phyloP scores from a whole-genome alignment of 2,113 vertebrate species.

The Seriola aureovittata region DNA sequence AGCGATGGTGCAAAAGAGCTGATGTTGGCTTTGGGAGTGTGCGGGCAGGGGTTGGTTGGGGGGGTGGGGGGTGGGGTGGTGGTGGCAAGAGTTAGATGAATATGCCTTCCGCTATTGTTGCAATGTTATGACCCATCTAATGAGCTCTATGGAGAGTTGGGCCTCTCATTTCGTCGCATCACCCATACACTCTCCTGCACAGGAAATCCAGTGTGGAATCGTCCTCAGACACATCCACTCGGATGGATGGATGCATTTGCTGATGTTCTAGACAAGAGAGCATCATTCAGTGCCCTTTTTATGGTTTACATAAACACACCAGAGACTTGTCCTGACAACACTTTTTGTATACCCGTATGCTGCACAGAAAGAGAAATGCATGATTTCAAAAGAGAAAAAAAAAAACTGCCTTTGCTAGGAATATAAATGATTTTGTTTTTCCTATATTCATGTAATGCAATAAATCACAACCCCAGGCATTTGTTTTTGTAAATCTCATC shows the following conservation, averaged over 20 bases:
- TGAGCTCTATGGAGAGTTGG: constrained; percentile 81
- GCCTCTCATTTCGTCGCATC: constrained; percentile 71
- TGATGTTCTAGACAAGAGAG: constrained; percentile 70
- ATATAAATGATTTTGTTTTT: constrained; percentile 43
- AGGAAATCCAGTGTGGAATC: constrained; percentile 64
- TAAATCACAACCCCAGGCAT: constrained; percentile 17
- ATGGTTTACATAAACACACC: constrained; percentile 54
- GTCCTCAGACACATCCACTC: constrained; percentile 74
- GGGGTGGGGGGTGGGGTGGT: too few relatives aligned
- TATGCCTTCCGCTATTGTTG: constrained; percentile 74
- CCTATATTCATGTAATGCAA: constrained; percentile 3
- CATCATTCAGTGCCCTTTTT: constrained; percentile 63
- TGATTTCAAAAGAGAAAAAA: constrained; percentile 17
- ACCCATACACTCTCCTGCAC: constrained; percentile 66
- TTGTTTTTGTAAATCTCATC: constrained; percentile 29
- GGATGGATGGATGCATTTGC: constrained; percentile 75
- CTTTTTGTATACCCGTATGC: constrained; percentile 29
- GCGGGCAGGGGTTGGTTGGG: too few relatives aligned
- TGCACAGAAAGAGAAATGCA: constrained; percentile 42
- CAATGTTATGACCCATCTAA: constrained; percentile 78
- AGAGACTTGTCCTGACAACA: constrained; percentile 34
- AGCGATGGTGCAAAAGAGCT: constrained; percentile 61
- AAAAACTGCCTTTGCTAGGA: constrained; percentile 22
- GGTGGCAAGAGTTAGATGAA: constrained; percentile 63
- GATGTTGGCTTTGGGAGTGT: constrained; percentile 54